Percentiles rank a stretch among this genome's conserved stretches.
These are phyloP conservation scores for Masnerella sp. DNA, from an alignment of 2,888 invertebrate genomes.

Conservation along the genomic window DNA sequence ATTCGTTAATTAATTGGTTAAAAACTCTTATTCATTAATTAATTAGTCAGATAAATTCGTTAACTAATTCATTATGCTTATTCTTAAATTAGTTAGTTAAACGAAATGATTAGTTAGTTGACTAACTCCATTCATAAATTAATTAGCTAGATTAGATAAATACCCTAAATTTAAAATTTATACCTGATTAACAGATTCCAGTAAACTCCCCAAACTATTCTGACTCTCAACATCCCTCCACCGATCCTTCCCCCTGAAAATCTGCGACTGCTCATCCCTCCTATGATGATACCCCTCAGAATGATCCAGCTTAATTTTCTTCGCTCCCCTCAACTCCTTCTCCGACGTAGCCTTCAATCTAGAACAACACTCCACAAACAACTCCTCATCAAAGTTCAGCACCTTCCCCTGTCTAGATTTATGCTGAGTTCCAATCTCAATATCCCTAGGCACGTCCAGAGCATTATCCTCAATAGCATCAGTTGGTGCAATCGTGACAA, in stretches of 20 bases:
- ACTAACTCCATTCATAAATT: too few relatives aligned
- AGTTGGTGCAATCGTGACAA: slow-evolving; percentile 72
- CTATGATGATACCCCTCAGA: slow-evolving; percentile 67
- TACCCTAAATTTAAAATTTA: slow-evolving; percentile 5
- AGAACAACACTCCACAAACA: slow-evolving; percentile 76
- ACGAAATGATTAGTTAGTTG: too few relatives aligned
- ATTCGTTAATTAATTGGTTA: too few relatives aligned
- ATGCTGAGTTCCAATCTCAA: slow-evolving; percentile 46
- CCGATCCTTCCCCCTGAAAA: slow-evolving; percentile 67
- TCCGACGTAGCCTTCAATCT: slow-evolving; percentile 75
- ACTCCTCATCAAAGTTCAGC: slow-evolving; percentile 74
- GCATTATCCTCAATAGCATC: slow-evolving; percentile 75
- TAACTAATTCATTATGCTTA: too few relatives aligned
- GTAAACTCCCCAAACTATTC: slow-evolving; percentile 74
- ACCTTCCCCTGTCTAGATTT: slow-evolving; percentile 73
- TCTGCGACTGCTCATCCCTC: slow-evolving; percentile 67
- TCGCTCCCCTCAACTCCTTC: slow-evolving; percentile 74
- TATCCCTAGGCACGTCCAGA: slow-evolving; percentile 57
- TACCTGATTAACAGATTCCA: slow-evolving; percentile 76
- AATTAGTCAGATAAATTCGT: too few relatives aligned
- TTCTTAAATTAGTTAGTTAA: too few relatives aligned
- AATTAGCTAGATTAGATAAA: too few relatives aligned
- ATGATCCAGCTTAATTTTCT: slow-evolving; percentile 75
- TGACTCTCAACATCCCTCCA: slow-evolving; percentile 76
- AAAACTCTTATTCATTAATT: too few relatives aligned